Percentiles rank a stretch among this genome's conserved stretches.
Evolutionary conservation across 2,113 vertebrate genomes (phyloP).

Genomic region (Thalassoma bifasciatum): DNA sequence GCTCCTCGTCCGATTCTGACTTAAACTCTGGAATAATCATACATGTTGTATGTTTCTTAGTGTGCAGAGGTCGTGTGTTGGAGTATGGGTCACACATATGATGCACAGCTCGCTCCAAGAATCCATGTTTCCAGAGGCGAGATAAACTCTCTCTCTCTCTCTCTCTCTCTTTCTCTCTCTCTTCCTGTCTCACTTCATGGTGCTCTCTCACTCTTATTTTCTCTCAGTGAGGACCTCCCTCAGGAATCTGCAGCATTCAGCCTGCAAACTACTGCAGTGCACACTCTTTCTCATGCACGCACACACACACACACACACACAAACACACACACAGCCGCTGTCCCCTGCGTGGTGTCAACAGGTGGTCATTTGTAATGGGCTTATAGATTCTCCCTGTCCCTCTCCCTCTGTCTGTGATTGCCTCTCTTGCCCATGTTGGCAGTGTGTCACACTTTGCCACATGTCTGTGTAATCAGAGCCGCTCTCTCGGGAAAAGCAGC

Average conservation of each 20-base stretch:
- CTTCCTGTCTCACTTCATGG: background rate
- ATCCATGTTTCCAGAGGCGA: background rate
- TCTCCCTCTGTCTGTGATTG: background rate
- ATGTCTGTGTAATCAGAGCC: constrained; percentile 59
- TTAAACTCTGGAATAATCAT: background rate
- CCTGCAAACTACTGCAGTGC: constrained; percentile 8
- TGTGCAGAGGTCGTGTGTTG: constrained; percentile 19
- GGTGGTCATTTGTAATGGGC: constrained; percentile 47
- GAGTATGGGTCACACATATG: constrained; percentile 22
- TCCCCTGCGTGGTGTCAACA: constrained; percentile 29
- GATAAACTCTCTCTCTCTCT: background rate
- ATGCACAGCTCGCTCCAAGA: background rate
- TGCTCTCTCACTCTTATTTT: constrained; percentile 5
- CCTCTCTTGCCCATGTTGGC: constrained; percentile 31
- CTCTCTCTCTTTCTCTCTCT: background rate
- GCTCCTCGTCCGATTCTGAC: background rate
- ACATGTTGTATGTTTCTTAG: background rate
- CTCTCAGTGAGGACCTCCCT: constrained; percentile 20
- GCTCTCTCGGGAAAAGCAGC: constrained; percentile 49
- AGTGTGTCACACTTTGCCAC: constrained; percentile 37
- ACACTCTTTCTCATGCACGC: constrained; percentile 5
- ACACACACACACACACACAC: too few species aligned
- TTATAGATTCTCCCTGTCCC: constrained; percentile 5
- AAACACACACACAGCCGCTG: background rate
- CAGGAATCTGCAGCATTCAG: constrained; percentile 13